Percentiles rank a stretch among this genome's conserved stretches.
Evolutionary conservation across 2,797 vertebrate genomes (phyloP).

Genomic region (Gymnoscopelus braueri): DNA sequence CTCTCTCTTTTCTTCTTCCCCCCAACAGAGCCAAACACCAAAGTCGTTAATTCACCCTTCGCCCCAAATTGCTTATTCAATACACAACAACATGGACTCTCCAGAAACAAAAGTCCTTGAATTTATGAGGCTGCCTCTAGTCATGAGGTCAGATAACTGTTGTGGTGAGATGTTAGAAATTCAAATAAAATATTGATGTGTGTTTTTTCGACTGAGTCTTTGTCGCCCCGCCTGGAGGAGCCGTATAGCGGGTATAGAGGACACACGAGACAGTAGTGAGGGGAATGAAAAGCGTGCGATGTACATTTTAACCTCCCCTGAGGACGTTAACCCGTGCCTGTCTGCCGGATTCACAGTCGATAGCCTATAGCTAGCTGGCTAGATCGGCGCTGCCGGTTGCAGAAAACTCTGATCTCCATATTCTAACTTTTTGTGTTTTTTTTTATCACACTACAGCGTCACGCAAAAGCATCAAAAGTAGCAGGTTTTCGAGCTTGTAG

Average conservation of each 20-base stretch:
- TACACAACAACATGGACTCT: conserved; percentile 91
- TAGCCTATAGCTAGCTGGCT: conserved; percentile 39
- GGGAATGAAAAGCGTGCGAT: conserved; percentile 72
- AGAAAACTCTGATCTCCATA: too few relatives aligned
- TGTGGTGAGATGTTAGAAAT: conserved; percentile 96
- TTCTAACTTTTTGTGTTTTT: too few relatives aligned
- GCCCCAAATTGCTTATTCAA: conserved; percentile 96
- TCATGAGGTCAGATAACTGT: conserved; percentile 97
- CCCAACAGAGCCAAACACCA: conserved; percentile 80
- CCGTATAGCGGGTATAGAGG: conserved; percentile 68
- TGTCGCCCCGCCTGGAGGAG: conserved; percentile 88
- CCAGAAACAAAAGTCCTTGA: conserved; percentile 95
- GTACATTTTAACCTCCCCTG: conserved; percentile 58
- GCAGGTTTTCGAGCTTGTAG: too few relatives aligned
- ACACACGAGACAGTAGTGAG: conserved; percentile 66
- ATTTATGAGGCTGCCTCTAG: conserved; percentile 93
- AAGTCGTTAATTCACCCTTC: conserved; percentile 91
- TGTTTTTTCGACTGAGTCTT: conserved; percentile 86
- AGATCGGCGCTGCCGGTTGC: not conserved
- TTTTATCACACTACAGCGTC: too few relatives aligned
- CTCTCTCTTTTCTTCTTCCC: conserved; percentile 47
- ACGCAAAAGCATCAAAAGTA: too few relatives aligned
- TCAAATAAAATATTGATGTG: conserved; percentile 97
- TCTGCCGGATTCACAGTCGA: conserved; percentile 42
- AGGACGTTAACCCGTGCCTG: conserved; percentile 67